These are phyloP conservation scores for Lutraria rhynchaena DNA, from an alignment of 1,140 invertebrate species.

Conservation along the genomic window DNA sequence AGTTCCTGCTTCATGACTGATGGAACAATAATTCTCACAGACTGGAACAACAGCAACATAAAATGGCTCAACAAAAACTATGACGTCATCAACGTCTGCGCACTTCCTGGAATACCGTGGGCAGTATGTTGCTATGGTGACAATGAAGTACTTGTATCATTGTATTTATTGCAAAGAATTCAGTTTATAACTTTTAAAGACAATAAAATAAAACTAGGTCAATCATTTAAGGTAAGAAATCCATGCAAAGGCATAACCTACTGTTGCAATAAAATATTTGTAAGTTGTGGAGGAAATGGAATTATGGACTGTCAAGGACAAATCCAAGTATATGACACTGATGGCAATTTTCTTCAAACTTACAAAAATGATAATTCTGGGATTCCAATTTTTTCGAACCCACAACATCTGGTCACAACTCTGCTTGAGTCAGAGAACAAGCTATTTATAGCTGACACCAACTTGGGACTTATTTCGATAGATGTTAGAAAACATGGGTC, in stretches of 20 bases:
- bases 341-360: background rate
- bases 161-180: constrained; percentile 16
- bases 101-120: constrained; percentile 13
- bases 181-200: constrained; percentile 5
- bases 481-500: background rate
- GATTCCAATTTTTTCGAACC: background rate
- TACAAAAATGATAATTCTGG: background rate
- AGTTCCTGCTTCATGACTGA: constrained; percentile 3
- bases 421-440: background rate
- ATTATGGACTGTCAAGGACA: constrained; percentile 8
- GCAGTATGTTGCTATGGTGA: background rate
- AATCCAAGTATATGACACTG: background rate
- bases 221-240: constrained; percentile 11
- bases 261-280: background rate
- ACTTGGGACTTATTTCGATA: background rate
- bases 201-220: background rate
- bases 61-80: constrained; percentile 2
- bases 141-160: constrained; percentile 7
- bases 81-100: constrained; percentile 11
- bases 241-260: constrained; percentile 16
- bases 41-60: constrained; percentile 22
- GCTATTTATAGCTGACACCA: constrained; percentile 19
- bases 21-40: constrained; percentile 19
- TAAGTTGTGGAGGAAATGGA: constrained; percentile 22
- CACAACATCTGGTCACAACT: background rate